Evolutionary conservation across 2,797 vertebrate species (phyloP), one percentile per base, ranked within the genome.

Genomic region (Bradypodion ventrale): DNA sequence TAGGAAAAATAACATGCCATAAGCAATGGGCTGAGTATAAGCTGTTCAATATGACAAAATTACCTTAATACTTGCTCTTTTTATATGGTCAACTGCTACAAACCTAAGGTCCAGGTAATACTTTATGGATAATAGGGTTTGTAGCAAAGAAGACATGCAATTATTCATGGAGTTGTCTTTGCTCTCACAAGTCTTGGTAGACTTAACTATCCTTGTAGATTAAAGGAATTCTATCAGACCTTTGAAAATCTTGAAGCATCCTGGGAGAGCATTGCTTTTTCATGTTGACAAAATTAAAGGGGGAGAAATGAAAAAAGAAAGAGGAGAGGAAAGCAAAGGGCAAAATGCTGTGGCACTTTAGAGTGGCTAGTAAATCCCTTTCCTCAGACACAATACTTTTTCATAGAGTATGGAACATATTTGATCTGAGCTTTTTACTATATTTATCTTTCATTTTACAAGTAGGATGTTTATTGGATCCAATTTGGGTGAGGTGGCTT

Each of bases 31-130:
- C n/a, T 52, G 83, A 89, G 87, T 40, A 37, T 52, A 75, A 78
- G 60, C 65, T 72, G 60, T 46, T 90, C 77, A 44, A 23, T 4
- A 79, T 29, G 25, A 3, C 21, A 82, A 62, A 32, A 80, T 87
- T 80, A 87, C 88, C 89, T 76, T 80, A 78, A 78, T 42, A 82
- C 84, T 86, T 92, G 27, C 16, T 90, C 88, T 86, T 66, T 32
- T 56, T 0, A 72, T 62, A 85, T 56, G 1, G 2, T 59, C 35
- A 42, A 16, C 37, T 44, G 16, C 9, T 12, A 40, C 23, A 7
- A 80, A 7, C 1, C 21, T 68, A 29, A 46, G n/a, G 25, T 44
- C 46, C 62, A 59, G 16, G 19, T 29, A 40, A 81, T 42, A 60
- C 19, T 19, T 4, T 52, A 25, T 9, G 27, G 56, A 56, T 80